phyloP scores from a whole-genome alignment of 1,140 invertebrate genomes.

The Hirudo medicinalis region DNA sequence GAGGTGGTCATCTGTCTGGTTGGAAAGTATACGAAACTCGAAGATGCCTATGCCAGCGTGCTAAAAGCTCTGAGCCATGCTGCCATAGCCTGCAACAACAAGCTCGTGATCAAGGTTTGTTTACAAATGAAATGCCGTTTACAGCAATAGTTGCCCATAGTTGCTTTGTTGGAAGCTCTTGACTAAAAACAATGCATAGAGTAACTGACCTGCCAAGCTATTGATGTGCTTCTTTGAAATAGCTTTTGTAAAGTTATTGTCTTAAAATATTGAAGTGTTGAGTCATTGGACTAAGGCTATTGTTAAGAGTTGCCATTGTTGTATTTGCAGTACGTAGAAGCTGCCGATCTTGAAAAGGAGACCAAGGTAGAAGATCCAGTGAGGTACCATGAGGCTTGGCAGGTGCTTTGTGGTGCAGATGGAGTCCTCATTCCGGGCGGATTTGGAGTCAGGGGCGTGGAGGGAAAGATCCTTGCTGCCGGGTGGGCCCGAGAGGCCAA shows the following conservation, averaged over 20 bases:
- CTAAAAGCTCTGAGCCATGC: conserved; percentile 88
- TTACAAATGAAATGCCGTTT: too few species aligned
- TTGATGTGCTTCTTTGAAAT: too few species aligned
- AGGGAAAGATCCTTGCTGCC: conserved; percentile 87
- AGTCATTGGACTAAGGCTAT: too few species aligned
- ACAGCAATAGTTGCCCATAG: too few species aligned
- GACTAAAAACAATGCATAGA: too few species aligned
- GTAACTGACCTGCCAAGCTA: too few species aligned
- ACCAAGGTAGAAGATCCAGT: conserved; percentile 61
- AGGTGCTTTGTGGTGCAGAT: conserved; percentile 70
- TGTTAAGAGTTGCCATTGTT: not conserved
- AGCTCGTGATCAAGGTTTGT: conserved; percentile 60
- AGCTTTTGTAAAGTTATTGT: too few species aligned
- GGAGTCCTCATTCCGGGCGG: conserved; percentile 93
- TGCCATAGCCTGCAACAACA: conserved; percentile 64
- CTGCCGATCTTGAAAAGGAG: conserved; percentile 67
- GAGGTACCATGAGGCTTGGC: conserved; percentile 85
- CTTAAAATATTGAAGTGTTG: too few species aligned
- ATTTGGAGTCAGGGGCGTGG: conserved; percentile 85
- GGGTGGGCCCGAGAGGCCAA: conserved; percentile 78
- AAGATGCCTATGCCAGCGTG: conserved; percentile 92
- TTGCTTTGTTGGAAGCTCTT: too few species aligned
- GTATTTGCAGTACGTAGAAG: conserved; percentile 67
- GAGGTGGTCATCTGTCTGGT: conserved; percentile 84
- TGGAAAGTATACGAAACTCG: conserved; percentile 93